Conservation (phyloP, 2,888 invertebrate genomes). For the Galerucella nymphaeae region DNA sequence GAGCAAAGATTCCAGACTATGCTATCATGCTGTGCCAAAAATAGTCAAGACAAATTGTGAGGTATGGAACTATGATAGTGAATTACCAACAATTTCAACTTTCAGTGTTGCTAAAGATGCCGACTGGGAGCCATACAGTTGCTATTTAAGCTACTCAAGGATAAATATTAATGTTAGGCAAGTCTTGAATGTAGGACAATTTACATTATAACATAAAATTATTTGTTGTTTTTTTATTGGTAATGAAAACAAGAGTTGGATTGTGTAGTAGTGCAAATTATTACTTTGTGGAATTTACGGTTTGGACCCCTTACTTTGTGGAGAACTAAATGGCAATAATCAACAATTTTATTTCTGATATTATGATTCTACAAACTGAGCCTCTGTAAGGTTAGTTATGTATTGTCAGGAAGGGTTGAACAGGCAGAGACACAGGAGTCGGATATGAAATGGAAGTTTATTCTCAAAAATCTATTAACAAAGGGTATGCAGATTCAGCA, state of each 20-base stretch:
- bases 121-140: constrained; percentile 68
- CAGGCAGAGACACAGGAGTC: too few species aligned
- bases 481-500: too few species aligned
- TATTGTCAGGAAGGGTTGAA: too few species aligned
- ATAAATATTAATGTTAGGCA: constrained; percentile 96
- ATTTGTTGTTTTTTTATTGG: constrained; percentile 1
- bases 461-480: too few species aligned
- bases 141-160: constrained; percentile 78
- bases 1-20: constrained; percentile 84
- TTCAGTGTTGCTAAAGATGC: constrained; percentile 51
- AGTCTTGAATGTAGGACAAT: constrained; percentile 66
- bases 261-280: too few species aligned
- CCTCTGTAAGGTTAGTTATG: too few species aligned
- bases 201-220: constrained; percentile 11
- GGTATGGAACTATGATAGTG: constrained; percentile 66
- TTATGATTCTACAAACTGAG: too few species aligned
- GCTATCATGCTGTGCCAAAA: constrained; percentile 94
- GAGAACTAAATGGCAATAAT: too few species aligned
- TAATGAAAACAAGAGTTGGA: neutral
- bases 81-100: neutral
- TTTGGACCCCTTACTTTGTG: too few species aligned
- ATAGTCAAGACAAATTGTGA: constrained; percentile 70
- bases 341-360: too few species aligned
- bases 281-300: too few species aligned
- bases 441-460: too few species aligned